Evolutionary conservation across 2,797 vertebrate species (phyloP).

Genomic region (Echiichthys vipera): DNA sequence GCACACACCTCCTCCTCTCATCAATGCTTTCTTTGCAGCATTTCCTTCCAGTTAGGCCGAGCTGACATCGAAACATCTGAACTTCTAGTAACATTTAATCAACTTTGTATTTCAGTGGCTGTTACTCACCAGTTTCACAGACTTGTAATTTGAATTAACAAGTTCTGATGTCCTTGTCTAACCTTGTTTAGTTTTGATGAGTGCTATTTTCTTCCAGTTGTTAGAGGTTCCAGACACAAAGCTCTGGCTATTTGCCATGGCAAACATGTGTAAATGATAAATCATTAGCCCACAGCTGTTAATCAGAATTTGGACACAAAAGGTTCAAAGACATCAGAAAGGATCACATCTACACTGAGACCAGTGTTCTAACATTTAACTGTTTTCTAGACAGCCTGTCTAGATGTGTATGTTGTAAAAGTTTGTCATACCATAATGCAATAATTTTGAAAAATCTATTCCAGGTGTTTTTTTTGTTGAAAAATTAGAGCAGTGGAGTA

Average conservation of each 20-base stretch:
- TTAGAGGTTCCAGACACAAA: slow-evolving; percentile 17
- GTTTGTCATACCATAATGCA: neutral
- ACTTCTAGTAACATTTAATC: slow-evolving; percentile 50
- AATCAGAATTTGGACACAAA: slow-evolving; percentile 21
- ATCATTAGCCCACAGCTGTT: slow-evolving; percentile 39
- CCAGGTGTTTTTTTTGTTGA: slow-evolving; percentile 52
- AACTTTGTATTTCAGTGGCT: slow-evolving; percentile 71
- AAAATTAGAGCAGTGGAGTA: slow-evolving; percentile 46
- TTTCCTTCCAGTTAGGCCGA: slow-evolving; percentile 45
- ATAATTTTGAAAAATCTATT: slow-evolving; percentile 52
- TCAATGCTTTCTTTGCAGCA: slow-evolving; percentile 52
- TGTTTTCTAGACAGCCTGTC: slow-evolving; percentile 29
- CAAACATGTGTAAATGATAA: slow-evolving; percentile 33
- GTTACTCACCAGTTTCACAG: slow-evolving; percentile 33
- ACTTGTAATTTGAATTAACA: slow-evolving; percentile 42
- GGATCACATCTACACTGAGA: slow-evolving; percentile 16
- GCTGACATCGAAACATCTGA: slow-evolving; percentile 30
- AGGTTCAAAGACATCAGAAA: slow-evolving; percentile 27
- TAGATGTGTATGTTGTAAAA: slow-evolving; percentile 1
- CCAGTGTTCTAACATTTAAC: slow-evolving; percentile 30
- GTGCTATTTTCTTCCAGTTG: slow-evolving; percentile 50
- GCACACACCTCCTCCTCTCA: slow-evolving; percentile 29
- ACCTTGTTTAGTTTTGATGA: slow-evolving; percentile 48
- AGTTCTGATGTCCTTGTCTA: slow-evolving; percentile 40
- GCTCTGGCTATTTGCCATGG: slow-evolving; percentile 26